Evolutionary conservation across 2,888 invertebrate species (phyloP).

Genomic region (Baronia brevicornis): DNA sequence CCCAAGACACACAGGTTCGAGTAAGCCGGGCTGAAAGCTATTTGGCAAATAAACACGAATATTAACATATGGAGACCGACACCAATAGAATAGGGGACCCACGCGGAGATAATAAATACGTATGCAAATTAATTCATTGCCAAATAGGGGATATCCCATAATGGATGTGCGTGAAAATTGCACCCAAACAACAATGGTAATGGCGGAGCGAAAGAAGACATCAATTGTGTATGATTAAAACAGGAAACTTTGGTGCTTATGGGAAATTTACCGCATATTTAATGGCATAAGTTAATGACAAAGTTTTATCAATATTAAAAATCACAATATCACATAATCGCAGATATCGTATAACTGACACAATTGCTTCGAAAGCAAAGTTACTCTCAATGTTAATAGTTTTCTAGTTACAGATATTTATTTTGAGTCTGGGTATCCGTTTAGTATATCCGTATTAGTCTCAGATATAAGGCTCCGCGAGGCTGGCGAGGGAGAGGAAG

Average conservation of each 20-base stretch:
- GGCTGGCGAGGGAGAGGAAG: too few relatives aligned
- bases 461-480: too few relatives aligned
- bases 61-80: slow-evolving; percentile 46
- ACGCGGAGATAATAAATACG: slow-evolving; percentile 36
- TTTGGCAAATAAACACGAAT: slow-evolving; percentile 56
- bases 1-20: slow-evolving; percentile 15
- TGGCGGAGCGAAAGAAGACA: slow-evolving; percentile 4
- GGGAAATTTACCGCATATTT: not conserved
- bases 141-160: slow-evolving; percentile 33
- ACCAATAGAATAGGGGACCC: slow-evolving; percentile 31
- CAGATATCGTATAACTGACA: too few relatives aligned
- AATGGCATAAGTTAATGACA: too few relatives aligned
- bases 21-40: slow-evolving; percentile 47
- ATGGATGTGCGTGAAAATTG: slow-evolving; percentile 33
- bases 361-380: too few relatives aligned
- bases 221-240: slow-evolving; percentile 5
- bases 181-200: slow-evolving; percentile 38
- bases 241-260: not conserved
- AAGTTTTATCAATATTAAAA: too few relatives aligned
- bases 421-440: too few relatives aligned
- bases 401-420: too few relatives aligned
- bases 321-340: too few relatives aligned
- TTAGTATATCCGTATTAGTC: too few relatives aligned
- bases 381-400: too few relatives aligned
- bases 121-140: slow-evolving; percentile 56